Percentiles rank a stretch among this genome's conserved stretches.
Evolutionary conservation across 2,113 vertebrate species (phyloP).

Genomic region (Oncorhynchus gorbuscha): DNA sequence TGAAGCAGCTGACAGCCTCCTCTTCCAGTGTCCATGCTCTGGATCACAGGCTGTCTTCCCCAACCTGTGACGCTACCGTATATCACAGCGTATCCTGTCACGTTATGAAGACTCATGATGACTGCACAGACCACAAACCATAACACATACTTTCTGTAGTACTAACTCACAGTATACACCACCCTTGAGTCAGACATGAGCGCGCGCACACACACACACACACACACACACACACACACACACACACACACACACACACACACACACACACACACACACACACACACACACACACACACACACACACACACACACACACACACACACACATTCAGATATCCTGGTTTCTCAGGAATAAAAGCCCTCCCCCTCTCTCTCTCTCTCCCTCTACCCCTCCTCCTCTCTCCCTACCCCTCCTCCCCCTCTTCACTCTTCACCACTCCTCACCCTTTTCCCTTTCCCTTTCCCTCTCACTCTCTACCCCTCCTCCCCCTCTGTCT

Average conservation of each 20-base stretch:
- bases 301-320: no score
- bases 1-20: constrained; percentile 30
- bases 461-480: no score
- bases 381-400: no score
- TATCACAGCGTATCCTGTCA: constrained; percentile 34
- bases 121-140: not conserved
- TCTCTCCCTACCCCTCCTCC: no score
- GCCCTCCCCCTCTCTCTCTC: no score
- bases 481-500: no score
- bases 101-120: constrained; percentile 28
- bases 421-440: no score
- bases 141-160: constrained; percentile 8
- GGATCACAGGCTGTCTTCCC: constrained; percentile 26
- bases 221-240: constrained; percentile 24
- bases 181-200: not conserved
- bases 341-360: no score
- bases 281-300: constrained; percentile 25
- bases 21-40: constrained; percentile 21
- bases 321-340: no score
- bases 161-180: constrained; percentile 28
- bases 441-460: no score
- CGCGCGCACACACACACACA: constrained; percentile 17
- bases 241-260: not conserved
- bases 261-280: constrained; percentile 2
- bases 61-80: constrained; percentile 25